Evolutionary conservation across 1,140 invertebrate species (phyloP).

Genomic region (Papilio helenus): DNA sequence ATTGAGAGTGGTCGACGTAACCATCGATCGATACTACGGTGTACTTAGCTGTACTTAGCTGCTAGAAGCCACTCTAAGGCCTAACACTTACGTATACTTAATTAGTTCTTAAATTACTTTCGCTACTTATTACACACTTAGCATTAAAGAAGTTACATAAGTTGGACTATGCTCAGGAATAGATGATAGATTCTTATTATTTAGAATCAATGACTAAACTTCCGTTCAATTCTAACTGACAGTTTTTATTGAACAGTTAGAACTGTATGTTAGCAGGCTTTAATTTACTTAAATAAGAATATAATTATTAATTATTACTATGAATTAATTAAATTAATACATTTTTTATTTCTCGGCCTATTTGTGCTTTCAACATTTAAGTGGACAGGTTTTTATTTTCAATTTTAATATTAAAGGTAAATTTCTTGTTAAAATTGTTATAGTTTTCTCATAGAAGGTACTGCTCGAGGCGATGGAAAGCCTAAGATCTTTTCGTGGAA

Average conservation of each 20-base stretch:
- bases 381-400: background rate
- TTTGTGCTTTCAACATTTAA: background rate
- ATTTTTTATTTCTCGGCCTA: too few species aligned
- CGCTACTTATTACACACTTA: background rate
- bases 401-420: background rate
- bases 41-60: conserved; percentile 14
- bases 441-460: background rate
- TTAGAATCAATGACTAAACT: background rate
- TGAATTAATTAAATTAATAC: too few species aligned
- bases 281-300: too few species aligned
- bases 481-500: background rate
- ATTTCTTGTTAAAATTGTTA: background rate
- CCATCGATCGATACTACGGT: conserved; percentile 1
- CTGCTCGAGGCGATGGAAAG: background rate
- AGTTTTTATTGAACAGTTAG: too few species aligned
- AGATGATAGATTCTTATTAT: too few species aligned
- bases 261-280: too few species aligned
- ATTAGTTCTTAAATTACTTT: background rate
- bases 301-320: too few species aligned
- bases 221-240: too few species aligned
- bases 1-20: conserved; percentile 7
- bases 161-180: too few species aligned
- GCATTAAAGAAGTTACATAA: background rate
- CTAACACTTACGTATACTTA: conserved; percentile 9
- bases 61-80: background rate